Evolutionary conservation across 1,140 invertebrate genomes (phyloP), one percentile per base, ranked within the genome.

Genomic region (Lutraria rhynchaena): DNA sequence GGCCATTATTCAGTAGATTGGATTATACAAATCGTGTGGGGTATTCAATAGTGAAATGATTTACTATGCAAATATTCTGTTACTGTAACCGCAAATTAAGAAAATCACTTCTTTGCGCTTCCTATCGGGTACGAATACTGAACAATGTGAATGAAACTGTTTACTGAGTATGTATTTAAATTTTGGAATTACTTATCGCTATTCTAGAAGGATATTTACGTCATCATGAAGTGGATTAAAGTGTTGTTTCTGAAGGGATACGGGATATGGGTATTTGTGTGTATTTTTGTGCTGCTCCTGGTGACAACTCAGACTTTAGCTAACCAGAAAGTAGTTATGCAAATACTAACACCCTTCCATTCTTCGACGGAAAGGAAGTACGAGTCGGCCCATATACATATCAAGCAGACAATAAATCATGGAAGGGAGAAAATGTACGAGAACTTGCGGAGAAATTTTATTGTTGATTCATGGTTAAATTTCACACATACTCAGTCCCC

Each of bases 321-420:
- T 49, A 41, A 44, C 5, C 63, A 70, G 41, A 51, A 80, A 15
- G 76, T 80, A 0, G 76, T 80, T 3, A 11, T 80, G 22, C 76
- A 80, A 70, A 80, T 80, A 13, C 24, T 80, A 3, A 60, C 70
- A 19, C 76, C 76, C 11, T 60, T 37, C 24, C 76, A 70, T 22
- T 3, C 41, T 4, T 24, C n/a, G 13, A 65, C 51, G 3, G 76
- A 44, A 19, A 58, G 35, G 1, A 67, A 58, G 3, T 70, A 57
- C 37, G 49, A 80, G 19, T 35, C 65, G 0, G 57, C 76, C 0
- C 76, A 80, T 49, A 37, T 61, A 11, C 15, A 22, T 19, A 57
- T 29, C 0, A 73, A 81, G 37, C 29, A 49, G 31, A 53, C 15
- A 22, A 81, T 81, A 17, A 81, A 73, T n/a, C 69, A 81, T 74